These are phyloP conservation scores for Zosterops hypoxanthus DNA, from an alignment of 2,113 vertebrate genomes.

Conservation along the genomic window DNA sequence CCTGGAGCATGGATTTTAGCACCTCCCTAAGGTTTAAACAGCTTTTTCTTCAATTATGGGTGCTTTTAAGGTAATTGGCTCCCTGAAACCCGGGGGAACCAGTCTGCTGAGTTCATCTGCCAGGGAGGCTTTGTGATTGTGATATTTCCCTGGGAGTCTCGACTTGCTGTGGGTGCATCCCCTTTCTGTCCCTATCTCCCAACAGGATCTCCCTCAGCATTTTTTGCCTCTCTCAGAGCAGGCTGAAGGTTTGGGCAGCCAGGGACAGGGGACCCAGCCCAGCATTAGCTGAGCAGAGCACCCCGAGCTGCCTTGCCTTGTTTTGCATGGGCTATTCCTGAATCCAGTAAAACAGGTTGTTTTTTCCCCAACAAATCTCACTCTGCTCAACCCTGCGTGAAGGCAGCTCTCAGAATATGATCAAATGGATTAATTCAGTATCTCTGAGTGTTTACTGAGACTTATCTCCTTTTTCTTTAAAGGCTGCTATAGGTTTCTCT, in stretches of 20 bases:
- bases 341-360: not conserved
- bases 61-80: not conserved
- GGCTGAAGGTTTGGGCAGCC: not conserved
- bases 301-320: not conserved
- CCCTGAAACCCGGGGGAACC: not conserved
- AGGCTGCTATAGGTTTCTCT: not conserved
- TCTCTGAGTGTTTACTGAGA: not conserved
- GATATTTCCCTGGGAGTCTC: not conserved
- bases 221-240: not conserved
- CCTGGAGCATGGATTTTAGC: not conserved
- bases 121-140: not conserved
- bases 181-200: not conserved
- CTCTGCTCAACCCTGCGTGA: not conserved
- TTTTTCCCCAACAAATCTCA: not conserved
- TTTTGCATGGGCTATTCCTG: not conserved
- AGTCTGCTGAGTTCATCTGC: not conserved
- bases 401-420: not conserved
- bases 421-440: not conserved
- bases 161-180: not conserved
- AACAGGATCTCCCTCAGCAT: not conserved
- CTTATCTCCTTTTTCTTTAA: not conserved
- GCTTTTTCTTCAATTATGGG: not conserved
- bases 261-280: not conserved
- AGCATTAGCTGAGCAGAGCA: not conserved
- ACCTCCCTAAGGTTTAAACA: not conserved